A percentile compares a stretch with the other conserved stretches of the same genome.
These are phyloP conservation scores for Melospiza georgiana DNA, from an alignment of 2,113 vertebrate genomes.

Conservation along the genomic window DNA sequence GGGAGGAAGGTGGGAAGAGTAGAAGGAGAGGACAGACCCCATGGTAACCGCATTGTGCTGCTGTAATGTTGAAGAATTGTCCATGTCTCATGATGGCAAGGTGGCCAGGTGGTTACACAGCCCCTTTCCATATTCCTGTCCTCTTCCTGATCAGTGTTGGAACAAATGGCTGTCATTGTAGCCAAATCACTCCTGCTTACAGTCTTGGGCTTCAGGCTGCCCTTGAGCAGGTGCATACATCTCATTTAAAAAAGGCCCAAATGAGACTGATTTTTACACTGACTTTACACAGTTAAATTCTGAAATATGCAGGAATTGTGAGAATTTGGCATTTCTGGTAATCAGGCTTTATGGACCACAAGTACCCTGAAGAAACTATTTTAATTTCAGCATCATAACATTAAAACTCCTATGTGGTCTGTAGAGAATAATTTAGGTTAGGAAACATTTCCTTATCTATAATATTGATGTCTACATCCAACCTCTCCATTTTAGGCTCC, in stretches of 20 bases:
- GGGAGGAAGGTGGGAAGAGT: background rate
- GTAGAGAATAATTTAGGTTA: background rate
- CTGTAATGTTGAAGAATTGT: background rate
- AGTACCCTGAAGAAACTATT: background rate
- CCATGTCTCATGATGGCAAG: background rate
- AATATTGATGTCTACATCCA: background rate
- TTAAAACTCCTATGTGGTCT: background rate
- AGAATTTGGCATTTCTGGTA: background rate
- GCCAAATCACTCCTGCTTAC: background rate
- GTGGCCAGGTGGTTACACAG: too few species aligned
- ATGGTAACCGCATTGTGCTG: background rate
- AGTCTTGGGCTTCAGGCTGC: background rate
- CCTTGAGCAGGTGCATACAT: rapidly evolving
- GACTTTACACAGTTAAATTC: background rate
- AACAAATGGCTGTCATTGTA: background rate
- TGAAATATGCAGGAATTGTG: background rate
- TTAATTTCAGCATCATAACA: background rate
- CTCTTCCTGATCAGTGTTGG: background rate
- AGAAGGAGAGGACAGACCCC: background rate
- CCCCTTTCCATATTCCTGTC: background rate
- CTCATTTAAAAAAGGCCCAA: background rate
- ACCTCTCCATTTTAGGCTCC: background rate
- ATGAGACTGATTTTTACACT: background rate
- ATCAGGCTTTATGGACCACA: background rate
- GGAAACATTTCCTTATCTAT: background rate